These are phyloP conservation scores for Pelosia muscerda DNA, from an alignment of 2,888 invertebrate species.

Conservation along the genomic window DNA sequence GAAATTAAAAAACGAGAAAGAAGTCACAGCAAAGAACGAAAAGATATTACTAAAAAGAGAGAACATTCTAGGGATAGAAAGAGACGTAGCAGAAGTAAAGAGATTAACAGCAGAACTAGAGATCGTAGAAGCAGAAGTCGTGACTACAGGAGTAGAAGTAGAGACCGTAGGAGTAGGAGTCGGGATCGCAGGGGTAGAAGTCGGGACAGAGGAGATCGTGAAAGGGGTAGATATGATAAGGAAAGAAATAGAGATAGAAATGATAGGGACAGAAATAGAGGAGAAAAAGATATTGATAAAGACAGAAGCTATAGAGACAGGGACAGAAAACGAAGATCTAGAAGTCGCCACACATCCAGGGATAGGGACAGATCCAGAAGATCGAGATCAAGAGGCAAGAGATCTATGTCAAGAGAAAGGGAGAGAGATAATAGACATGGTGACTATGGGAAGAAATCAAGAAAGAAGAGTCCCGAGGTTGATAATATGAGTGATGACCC, in stretches of 20 bases:
- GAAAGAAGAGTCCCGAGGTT: constrained; percentile 81
- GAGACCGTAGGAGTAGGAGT: constrained; percentile 60
- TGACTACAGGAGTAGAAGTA: constrained; percentile 56
- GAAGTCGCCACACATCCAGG: constrained; percentile 60
- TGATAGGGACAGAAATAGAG: constrained; percentile 43
- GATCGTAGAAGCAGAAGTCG: constrained; percentile 56
- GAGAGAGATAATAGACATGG: constrained; percentile 58
- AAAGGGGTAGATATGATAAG: constrained; percentile 40
- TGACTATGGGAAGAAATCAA: constrained; percentile 68
- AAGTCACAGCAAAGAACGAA: constrained; percentile 61
- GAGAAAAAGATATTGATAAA: constrained; percentile 60
- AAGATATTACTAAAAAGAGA: constrained; percentile 61
- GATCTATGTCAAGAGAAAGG: constrained; percentile 65
- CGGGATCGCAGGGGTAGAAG: constrained; percentile 39
- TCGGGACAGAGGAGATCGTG: constrained; percentile 56
- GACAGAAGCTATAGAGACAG: constrained; percentile 57
- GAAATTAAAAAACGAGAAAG: constrained; percentile 61
- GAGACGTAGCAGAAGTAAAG: constrained; percentile 42
- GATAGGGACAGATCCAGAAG: constrained; percentile 58
- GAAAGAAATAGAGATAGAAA: constrained; percentile 57
- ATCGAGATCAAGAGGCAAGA: constrained; percentile 57
- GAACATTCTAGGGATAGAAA: constrained; percentile 64
- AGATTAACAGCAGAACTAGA: constrained; percentile 49
- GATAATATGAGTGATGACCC: constrained; percentile 90
- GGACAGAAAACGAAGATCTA: constrained; percentile 60